Evolutionary conservation across 2,113 vertebrate genomes (phyloP).

Genomic region (Carassius auratus): DNA sequence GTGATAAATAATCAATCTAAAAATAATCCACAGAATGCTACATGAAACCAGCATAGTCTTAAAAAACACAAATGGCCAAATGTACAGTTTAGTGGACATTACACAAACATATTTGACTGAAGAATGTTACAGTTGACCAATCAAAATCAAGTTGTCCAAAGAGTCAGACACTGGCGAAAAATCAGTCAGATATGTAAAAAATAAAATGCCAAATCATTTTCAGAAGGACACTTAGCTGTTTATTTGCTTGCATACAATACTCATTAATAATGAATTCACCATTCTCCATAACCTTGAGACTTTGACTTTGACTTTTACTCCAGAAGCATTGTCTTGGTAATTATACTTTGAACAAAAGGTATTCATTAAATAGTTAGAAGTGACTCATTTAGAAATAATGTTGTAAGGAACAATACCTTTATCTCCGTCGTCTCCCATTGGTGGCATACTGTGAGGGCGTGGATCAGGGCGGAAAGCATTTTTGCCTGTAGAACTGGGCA

Average conservation of each 20-base stretch:
- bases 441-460: conserved; percentile 42
- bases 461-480: neutral
- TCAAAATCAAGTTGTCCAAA: neutral
- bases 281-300: neutral
- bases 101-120: neutral
- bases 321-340: neutral
- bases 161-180: neutral
- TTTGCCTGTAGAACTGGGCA: conserved; percentile 6
- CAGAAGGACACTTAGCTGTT: neutral
- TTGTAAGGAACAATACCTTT: conserved; percentile 22
- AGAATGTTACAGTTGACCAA: neutral
- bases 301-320: neutral
- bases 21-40: neutral
- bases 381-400: neutral
- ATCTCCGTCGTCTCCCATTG: conserved; percentile 24
- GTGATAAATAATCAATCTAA: neutral
- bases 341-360: neutral
- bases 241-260: neutral
- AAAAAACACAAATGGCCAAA: neutral
- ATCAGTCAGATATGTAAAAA: neutral
- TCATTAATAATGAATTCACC: neutral
- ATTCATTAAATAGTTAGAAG: neutral
- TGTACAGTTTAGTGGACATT: neutral
- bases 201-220: neutral
- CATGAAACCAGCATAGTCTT: neutral